Base-by-base conservation (phyloP, 2,797 vertebrate genomes). In the Poecile montanus region DNA sequence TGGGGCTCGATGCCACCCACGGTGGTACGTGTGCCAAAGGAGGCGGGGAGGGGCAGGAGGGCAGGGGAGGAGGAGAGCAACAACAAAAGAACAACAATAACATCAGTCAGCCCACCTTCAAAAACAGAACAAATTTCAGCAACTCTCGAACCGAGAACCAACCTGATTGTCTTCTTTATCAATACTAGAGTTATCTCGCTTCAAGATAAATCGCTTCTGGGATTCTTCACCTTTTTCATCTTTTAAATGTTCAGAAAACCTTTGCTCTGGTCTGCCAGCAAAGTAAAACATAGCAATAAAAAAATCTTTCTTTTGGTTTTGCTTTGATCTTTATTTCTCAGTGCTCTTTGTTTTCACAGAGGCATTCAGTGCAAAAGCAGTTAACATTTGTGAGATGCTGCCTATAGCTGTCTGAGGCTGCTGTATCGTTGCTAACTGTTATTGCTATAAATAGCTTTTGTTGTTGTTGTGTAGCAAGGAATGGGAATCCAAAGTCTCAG, bases 181-280 rank as follows among this genome's bases (percentile, higher is more conserved):
- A 91, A 98, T 98, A 98, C 98, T 99, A 98, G 98, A 98, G 98
- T 97, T 99, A 98, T 99, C 98, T 97, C 99, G 98, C 98, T 99
- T 99, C 96, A 99, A 97, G 97, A 99, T 99, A 94, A 97, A 98
- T 97, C 98, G 98, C 98, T 99, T 99, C 97, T 98, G 98, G 96
- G 98, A 98, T 97, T 99, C 99, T 93, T 99, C 98, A 65, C 97
- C 96, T 97, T 98, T 99, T 97, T 99, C 98, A 97, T 99, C 98
- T 94, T 98, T 98, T 98, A 99, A 98, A 98, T 99, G 97, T 93
- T 99, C 98, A 97, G 98, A 96, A 98, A 99, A 99, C 95, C 98
- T 98, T 97, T 98, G 98, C 98, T 99, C 99, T 78, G 99, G 99
- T 98, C 99, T 99, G 97, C 93, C 97, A 95, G 98, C 93, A 98